Evolutionary conservation across 2,113 vertebrate genomes (phyloP).

Genomic region (Hemichromis elongatus): DNA sequence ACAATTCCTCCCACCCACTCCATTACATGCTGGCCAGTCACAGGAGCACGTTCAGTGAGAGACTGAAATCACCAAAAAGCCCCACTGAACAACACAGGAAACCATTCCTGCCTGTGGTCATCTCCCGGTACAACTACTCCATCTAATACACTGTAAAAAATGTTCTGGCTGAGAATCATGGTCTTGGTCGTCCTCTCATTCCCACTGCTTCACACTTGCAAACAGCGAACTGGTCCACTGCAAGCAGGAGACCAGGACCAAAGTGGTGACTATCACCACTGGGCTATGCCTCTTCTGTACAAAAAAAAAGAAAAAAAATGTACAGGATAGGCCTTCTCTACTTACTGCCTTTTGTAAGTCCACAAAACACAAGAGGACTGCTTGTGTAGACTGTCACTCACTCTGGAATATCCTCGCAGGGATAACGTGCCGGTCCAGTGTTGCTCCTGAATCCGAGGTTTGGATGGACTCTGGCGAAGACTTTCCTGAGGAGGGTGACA

Average conservation of each 20-base stretch:
- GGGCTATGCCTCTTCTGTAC: background rate
- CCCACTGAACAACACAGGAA: too few species aligned
- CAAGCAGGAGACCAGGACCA: background rate
- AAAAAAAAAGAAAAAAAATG: fast-evolving
- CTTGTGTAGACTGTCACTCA: background rate
- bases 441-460: too few species aligned
- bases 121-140: too few species aligned
- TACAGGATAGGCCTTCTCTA: background rate
- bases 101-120: too few species aligned
- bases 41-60: too few species aligned
- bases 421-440: background rate
- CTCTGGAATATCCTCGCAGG: background rate
- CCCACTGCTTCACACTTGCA: fast-evolving
- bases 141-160: too few species aligned
- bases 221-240: background rate
- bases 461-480: too few species aligned
- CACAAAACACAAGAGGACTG: background rate
- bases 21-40: too few species aligned
- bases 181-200: background rate
- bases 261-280: background rate
- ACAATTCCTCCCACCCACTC: too few species aligned
- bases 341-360: background rate
- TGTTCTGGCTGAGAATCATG: background rate
- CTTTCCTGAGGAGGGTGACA: too few species aligned
- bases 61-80: too few species aligned